phyloP scores from a whole-genome alignment of 2,888 invertebrate genomes.

The Tachina lurida region DNA sequence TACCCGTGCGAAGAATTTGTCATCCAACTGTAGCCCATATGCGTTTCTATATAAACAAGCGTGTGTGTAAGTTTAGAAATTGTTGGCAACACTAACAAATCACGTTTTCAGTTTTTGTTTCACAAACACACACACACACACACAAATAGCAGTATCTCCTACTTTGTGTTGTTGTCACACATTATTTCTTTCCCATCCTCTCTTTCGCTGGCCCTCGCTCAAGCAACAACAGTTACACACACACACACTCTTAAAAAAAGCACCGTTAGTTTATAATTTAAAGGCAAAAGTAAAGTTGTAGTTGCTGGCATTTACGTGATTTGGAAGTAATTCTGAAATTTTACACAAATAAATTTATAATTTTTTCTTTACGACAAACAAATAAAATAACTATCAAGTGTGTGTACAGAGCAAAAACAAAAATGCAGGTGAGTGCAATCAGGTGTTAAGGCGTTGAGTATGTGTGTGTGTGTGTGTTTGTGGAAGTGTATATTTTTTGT shows the following conservation, averaged over 20 bases:
- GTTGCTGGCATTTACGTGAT: conserved; percentile 73
- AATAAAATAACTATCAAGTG: conserved; percentile 39
- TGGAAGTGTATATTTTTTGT: conserved; percentile 2
- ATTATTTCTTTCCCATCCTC: background rate
- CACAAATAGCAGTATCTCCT: conserved; percentile 35
- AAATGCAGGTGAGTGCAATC: conserved; percentile 69
- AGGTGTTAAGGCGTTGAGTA: conserved; percentile 69
- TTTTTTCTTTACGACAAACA: conserved; percentile 45
- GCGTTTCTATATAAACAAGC: background rate
- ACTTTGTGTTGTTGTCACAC: conserved; percentile 21
- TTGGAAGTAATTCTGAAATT: conserved; percentile 69
- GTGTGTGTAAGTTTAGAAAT: conserved; percentile 14
- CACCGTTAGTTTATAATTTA: conserved; percentile 41
- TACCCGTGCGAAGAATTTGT: background rate
- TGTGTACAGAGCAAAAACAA: background rate
- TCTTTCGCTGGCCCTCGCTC: background rate
- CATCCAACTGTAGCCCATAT: background rate
- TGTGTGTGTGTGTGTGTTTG: conserved; percentile 21
- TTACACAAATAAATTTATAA: conserved; percentile 47
- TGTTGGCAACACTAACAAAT: conserved; percentile 53
- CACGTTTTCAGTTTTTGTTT: conserved; percentile 60
- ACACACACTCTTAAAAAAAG: background rate
- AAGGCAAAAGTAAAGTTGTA: conserved; percentile 56
- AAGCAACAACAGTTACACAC: background rate
- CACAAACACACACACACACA: background rate